These are phyloP conservation scores for Drosophila takahashii DNA, from an alignment of 1,140 invertebrate species.

Conservation along the genomic window DNA sequence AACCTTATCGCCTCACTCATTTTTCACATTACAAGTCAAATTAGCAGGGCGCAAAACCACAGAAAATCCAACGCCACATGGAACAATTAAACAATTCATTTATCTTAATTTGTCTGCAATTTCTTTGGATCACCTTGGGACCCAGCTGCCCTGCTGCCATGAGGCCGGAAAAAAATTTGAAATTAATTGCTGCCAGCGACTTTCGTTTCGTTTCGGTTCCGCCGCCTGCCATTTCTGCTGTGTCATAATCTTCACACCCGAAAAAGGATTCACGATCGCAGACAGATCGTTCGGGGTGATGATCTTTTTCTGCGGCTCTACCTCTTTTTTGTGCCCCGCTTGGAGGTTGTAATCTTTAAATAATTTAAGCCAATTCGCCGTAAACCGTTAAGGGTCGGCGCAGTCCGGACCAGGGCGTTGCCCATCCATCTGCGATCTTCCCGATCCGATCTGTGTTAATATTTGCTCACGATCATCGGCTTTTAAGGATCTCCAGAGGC, in stretches of 20 bases:
- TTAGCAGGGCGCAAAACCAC: conserved; percentile 41
- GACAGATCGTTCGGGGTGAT: conserved; percentile 50
- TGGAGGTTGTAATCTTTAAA: conserved; percentile 77
- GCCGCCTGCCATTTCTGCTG: conserved; percentile 65
- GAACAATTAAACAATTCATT: conserved; percentile 82
- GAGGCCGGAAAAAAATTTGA: conserved; percentile 68
- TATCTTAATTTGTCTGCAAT: conserved; percentile 82
- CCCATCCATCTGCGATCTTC: conserved; percentile 52
- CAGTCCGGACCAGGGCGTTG: conserved; percentile 43
- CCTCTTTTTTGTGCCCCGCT: conserved; percentile 4
- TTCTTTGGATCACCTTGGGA: conserved; percentile 46
- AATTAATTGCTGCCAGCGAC: conserved; percentile 70
- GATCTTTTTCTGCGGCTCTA: conserved; percentile 43
- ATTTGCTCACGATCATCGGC: conserved; percentile 79
- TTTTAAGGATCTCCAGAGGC: conserved; percentile 60
- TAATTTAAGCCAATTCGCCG: conserved; percentile 82
- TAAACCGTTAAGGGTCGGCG: conserved; percentile 71
- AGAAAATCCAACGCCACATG: conserved; percentile 57
- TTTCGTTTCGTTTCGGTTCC: conserved; percentile 39
- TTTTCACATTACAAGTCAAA: conserved; percentile 65
- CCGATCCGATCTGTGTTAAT: conserved; percentile 73
- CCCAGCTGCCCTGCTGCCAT: conserved; percentile 49
- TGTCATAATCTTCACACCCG: conserved; percentile 82
- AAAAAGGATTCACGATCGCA: conserved; percentile 42
- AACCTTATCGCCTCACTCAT: conserved; percentile 3